Evolutionary conservation across 2,113 vertebrate species (phyloP).

Genomic region (Otis tarda): DNA sequence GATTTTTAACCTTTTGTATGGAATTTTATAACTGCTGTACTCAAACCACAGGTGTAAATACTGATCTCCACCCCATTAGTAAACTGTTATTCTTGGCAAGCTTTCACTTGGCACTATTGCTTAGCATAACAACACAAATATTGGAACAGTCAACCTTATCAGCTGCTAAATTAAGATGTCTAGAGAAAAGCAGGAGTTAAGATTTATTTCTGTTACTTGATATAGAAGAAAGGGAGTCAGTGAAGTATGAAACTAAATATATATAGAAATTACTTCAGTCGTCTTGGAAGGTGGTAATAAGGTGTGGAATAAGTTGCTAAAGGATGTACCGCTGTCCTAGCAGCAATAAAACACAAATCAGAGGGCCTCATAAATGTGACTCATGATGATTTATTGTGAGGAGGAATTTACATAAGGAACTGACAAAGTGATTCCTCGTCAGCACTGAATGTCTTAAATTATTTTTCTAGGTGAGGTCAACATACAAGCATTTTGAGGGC

Average conservation of each 20-base stretch:
- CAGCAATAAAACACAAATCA: not conserved
- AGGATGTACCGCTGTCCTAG: not conserved
- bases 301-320: not conserved
- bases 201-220: not conserved
- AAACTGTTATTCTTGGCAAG: constrained; percentile 42
- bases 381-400: not conserved
- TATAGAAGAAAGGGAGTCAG: not conserved
- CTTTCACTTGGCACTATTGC: constrained; percentile 14
- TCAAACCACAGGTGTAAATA: not conserved
- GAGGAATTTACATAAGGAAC: not conserved
- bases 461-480: not conserved
- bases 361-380: not conserved
- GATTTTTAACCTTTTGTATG: constrained; percentile 40
- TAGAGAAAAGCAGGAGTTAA: not conserved
- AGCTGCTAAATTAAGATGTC: constrained; percentile 45
- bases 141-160: not conserved
- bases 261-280: not conserved
- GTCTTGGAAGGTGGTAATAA: not conserved
- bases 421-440: not conserved
- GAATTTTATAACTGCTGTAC: not conserved
- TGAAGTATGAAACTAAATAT: not conserved
- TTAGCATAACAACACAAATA: constrained; percentile 26
- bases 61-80: not conserved
- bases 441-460: not conserved
- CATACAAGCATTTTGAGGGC: not conserved